Conservation (phyloP, 1,140 invertebrate genomes). For the Drosophila albomicans region DNA sequence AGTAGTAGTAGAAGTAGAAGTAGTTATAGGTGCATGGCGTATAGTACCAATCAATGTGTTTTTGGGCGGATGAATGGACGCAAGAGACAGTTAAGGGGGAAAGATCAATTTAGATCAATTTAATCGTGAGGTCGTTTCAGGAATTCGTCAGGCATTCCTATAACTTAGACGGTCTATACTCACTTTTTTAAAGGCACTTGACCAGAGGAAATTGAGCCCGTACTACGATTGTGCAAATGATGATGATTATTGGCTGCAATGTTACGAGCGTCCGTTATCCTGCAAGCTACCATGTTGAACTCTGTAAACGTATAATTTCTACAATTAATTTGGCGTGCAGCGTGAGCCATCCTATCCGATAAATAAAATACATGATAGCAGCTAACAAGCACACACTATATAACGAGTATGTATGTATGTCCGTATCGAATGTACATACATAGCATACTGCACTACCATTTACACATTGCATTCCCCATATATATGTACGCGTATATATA, state of each 20-base stretch:
- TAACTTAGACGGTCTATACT: slow-evolving; percentile 85
- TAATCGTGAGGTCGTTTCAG: slow-evolving; percentile 3
- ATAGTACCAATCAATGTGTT: slow-evolving; percentile 58
- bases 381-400: slow-evolving; percentile 74
- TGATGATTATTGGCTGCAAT: slow-evolving; percentile 89
- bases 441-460: slow-evolving; percentile 35
- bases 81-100: slow-evolving; percentile 36
- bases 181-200: slow-evolving; percentile 99
- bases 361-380: slow-evolving; percentile 75
- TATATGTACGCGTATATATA: slow-evolving; percentile 50
- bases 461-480: slow-evolving; percentile 64
- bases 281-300: slow-evolving; percentile 98
- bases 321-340: slow-evolving; percentile 87
- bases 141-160: background rate
- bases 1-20: slow-evolving; percentile 20
- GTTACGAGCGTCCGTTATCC: slow-evolving; percentile 95
- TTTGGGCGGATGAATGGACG: slow-evolving; percentile 33
- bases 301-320: slow-evolving; percentile 92
- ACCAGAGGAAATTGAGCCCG: slow-evolving; percentile 89
- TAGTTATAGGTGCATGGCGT: slow-evolving; percentile 51
- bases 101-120: slow-evolving; percentile 29
- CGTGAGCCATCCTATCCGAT: slow-evolving; percentile 83
- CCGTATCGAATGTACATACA: slow-evolving; percentile 17
- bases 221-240: slow-evolving; percentile 85
- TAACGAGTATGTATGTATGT: slow-evolving; percentile 48